phyloP scores from a whole-genome alignment of 2,113 vertebrate genomes.

The Bufo gargarizans region DNA sequence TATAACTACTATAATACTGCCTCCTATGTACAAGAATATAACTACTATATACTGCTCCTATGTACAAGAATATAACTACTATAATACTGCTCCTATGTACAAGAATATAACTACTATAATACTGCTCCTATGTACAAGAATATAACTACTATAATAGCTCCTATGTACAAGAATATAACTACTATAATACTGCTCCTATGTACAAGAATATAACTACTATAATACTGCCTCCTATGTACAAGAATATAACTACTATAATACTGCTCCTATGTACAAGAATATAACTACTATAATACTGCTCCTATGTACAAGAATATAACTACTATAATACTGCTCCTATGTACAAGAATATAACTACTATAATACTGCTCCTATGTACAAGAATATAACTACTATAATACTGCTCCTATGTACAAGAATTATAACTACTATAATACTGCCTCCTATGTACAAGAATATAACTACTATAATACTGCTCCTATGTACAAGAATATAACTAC shows the following conservation, averaged over 20 bases:
- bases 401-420: no score
- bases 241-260: not conserved
- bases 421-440: no score
- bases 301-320: not conserved
- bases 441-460: no score
- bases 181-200: no score
- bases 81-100: not conserved
- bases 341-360: not conserved
- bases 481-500: no score
- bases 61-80: not conserved
- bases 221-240: not conserved
- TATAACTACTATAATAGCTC: not conserved
- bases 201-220: conserved; percentile 1
- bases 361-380: not conserved
- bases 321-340: not conserved
- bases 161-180: no score
- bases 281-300: not conserved
- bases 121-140: not conserved
- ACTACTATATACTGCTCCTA: not conserved
- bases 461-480: no score
- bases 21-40: not conserved
- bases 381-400: no score
- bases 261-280: not conserved
- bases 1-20: not conserved
- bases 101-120: not conserved